Evolutionary conservation across 2,888 invertebrate species (phyloP).

Genomic region (Nebria salina): DNA sequence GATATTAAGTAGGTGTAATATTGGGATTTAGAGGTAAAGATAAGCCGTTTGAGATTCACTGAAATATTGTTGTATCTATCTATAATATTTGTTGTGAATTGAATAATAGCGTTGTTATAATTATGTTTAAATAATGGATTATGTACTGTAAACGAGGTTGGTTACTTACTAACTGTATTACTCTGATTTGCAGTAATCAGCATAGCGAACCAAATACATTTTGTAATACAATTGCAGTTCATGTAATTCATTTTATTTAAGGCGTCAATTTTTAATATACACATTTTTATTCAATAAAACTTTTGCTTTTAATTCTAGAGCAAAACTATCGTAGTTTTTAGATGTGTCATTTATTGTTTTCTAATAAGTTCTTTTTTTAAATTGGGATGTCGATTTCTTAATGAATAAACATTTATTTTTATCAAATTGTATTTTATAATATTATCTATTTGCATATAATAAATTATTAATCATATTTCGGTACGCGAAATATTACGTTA

Average conservation of each 20-base stretch:
- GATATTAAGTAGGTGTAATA: conserved; percentile 5
- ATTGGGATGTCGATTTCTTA: neutral
- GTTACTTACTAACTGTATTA: neutral
- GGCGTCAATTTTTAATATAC: conserved; percentile 1
- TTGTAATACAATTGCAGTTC: neutral
- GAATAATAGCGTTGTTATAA: conserved; percentile 13
- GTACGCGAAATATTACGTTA: neutral
- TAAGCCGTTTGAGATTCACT: neutral
- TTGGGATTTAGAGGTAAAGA: neutral
- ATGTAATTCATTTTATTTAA: neutral
- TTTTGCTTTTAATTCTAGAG: neutral
- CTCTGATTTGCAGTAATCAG: neutral
- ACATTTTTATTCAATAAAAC: neutral
- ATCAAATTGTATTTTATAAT: neutral
- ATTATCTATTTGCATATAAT: neutral
- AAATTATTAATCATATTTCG: too few species aligned
- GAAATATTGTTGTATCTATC: neutral
- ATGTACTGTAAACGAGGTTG: conserved; percentile 8
- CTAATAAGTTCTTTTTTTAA: neutral
- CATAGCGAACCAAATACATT: neutral
- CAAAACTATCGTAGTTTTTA: neutral
- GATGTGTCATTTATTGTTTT: neutral
- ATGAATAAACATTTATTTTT: conserved; percentile 1
- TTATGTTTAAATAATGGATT: conserved; percentile 9
- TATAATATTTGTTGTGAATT: conserved; percentile 8